These are phyloP conservation scores for Psittacula echo DNA, from an alignment of 2,797 vertebrate genomes.

Conservation along the genomic window DNA sequence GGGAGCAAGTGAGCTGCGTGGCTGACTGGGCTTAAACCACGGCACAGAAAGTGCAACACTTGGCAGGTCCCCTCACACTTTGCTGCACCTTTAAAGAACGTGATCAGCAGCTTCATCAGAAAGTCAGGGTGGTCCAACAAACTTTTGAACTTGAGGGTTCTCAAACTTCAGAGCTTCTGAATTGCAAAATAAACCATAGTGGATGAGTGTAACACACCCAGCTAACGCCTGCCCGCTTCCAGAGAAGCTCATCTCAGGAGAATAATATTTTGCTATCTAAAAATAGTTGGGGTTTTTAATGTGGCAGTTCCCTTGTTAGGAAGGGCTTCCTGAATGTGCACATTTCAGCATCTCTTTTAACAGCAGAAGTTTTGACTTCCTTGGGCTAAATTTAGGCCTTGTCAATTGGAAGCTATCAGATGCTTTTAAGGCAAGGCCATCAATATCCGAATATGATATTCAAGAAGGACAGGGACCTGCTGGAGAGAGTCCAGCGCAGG, in stretches of 20 bases:
- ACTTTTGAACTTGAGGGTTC: not conserved
- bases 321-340: not conserved
- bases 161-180: not conserved
- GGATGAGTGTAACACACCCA: not conserved
- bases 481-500: too few relatives aligned
- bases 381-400: slow-evolving; percentile 44
- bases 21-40: too few relatives aligned
- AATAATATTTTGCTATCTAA: not conserved
- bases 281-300: not conserved
- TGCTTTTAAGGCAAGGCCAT: slow-evolving; percentile 51
- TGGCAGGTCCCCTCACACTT: accelerated
- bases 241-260: not conserved
- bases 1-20: too few relatives aligned
- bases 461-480: too few relatives aligned
- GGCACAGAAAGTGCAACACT: not conserved
- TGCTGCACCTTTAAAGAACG: not conserved
- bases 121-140: not conserved
- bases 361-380: slow-evolving; percentile 16
- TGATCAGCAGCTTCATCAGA: not conserved
- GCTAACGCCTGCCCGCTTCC: not conserved
- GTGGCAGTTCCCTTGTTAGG: not conserved
- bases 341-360: slow-evolving; percentile 1
- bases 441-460: slow-evolving; percentile 32
- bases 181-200: not conserved
- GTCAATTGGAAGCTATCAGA: slow-evolving; percentile 7